A percentile compares a stretch with the other conserved stretches of the same genome.
These are phyloP conservation scores for Crematogaster levior DNA, from an alignment of 2,888 invertebrate species.

Conservation along the genomic window DNA sequence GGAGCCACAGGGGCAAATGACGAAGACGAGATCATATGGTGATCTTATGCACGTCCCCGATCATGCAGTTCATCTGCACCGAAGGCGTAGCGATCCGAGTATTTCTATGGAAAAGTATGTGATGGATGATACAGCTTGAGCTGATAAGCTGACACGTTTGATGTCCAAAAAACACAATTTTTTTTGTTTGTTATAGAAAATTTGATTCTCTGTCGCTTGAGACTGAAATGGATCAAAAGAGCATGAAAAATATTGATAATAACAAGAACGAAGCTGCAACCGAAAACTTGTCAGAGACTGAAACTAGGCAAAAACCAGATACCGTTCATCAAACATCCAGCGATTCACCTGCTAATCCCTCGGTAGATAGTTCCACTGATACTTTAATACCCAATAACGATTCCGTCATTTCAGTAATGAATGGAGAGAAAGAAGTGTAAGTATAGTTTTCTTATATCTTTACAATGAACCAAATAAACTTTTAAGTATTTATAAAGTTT, in stretches of 20 bases:
- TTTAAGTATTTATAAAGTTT: not conserved
- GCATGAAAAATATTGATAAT: constrained; percentile 73
- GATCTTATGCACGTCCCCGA: constrained; percentile 91
- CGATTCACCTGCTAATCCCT: constrained; percentile 81
- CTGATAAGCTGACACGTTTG: not conserved
- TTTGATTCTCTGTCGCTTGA: constrained; percentile 83
- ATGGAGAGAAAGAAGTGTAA: constrained; percentile 80
- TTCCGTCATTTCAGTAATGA: constrained; percentile 67
- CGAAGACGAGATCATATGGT: constrained; percentile 95
- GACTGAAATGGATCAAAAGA: constrained; percentile 72
- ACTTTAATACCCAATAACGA: constrained; percentile 86
- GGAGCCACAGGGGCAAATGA: constrained; percentile 88
- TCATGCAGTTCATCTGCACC: constrained; percentile 87
- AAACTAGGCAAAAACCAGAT: constrained; percentile 73
- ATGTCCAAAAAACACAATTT: too few species aligned
- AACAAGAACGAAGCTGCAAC: constrained; percentile 68
- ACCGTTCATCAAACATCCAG: constrained; percentile 77
- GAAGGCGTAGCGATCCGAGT: constrained; percentile 95
- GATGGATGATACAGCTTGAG: not conserved
- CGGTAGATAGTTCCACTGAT: constrained; percentile 87
- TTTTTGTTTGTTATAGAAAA: constrained; percentile 80
- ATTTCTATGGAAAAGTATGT: constrained; percentile 91
- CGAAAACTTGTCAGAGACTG: constrained; percentile 69
- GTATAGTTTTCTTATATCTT: constrained; percentile 56
- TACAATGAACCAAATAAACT: not conserved